Evolutionary conservation across 2,113 vertebrate genomes (phyloP), one percentile per base, ranked within the genome.

Genomic region (Aramus guarauna): DNA sequence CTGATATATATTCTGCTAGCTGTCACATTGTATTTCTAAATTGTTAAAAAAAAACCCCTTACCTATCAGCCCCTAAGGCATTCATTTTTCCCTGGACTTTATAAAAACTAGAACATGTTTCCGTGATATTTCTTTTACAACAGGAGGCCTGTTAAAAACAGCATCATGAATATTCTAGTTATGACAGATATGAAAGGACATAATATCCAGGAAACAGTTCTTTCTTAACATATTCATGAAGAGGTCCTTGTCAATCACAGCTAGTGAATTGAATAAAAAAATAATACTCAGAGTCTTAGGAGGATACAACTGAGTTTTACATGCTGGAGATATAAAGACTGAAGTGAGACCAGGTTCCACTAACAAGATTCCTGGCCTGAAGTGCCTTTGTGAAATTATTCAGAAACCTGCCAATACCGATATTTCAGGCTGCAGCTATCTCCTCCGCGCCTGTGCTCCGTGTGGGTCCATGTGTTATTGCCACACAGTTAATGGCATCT

Each of bases 91-190:
- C 73, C 84, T 77, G 94, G 96, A 88, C 90, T 97, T 94, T 62
- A 94, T 97, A 73, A 96, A 97, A 97, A 94, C 73, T 84, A 94
- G 59, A 97, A 78, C 81, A 89, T 74, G 87, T 88, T 96, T 94
- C 81, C 16, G 2, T 92, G 83, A 86, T 95, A 94, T 75, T 96
- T 95, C 85, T 94, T 84, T 96, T 96, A 96, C 43, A 97, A 96
- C 87, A 87, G 63, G 45, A 92, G 84, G 81, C 47, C 92, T 95
- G 67, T 96, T 96, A 94, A 97, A 96, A 98, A 98, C 90, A 95
- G 84, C 92, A 94, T 88, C 92, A 97, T 97, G 94, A 97, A 97
- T 97, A 98, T 97, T 98, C 94, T 94, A 97, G 87, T 82, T 97
- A 92, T 92, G 94, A 86, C 82, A 97, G 94, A 97, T 97, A 97